Base-by-base conservation (phyloP, 2,888 invertebrate genomes). In the Microplitis deprimator region DNA sequence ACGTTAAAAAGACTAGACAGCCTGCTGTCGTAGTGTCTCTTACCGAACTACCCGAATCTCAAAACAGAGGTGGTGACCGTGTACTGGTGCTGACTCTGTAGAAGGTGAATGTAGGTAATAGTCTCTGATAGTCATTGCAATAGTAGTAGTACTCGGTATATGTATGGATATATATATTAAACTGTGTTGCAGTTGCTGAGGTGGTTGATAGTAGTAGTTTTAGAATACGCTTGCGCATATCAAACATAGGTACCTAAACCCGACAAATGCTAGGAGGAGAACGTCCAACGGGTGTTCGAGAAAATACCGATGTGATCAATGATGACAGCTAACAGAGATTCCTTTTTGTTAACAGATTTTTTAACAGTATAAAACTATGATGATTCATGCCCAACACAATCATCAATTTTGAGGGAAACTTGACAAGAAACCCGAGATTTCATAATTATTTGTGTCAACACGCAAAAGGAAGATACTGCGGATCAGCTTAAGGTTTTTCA, bases 1-100 rank as follows among this genome's bases (percentile, higher is more conserved):
- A 82, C 81, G 81, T 79, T 81, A 80, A 81, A 81, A 82, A 83
- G 85, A 85, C 85, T 85, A 82, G 82, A 83, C 82, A 81, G 69
- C 74, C 69, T 40, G 62, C 59, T 65, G 20, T 17, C 38, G 73
- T 29, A 78, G 78, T 75, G 70, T 78, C 77, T 73, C 40, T 73
- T 29, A 13, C 39, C 40, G 78, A 76, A 71, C 73, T 76, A 75
- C 72, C 75, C 77, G 78, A 75, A 78, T 67, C 79, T 81, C 82
- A 82, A 84, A 82, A 84, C 83, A 84, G 83, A 85, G 83, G 83
- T 82, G 82, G 80, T 76, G 70, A 74, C 72, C 76, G 79, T 81
- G 80, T 81, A 82, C 80, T 80, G 81, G 81, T 13, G 13, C 8
- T 41, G 29, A 41, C 41, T 41, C 10, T 65, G 65, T 29, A 29